Percentiles rank a stretch among this genome's conserved stretches.
phyloP scores from a whole-genome alignment of 2,797 vertebrate species.

The Falco naumanni region DNA sequence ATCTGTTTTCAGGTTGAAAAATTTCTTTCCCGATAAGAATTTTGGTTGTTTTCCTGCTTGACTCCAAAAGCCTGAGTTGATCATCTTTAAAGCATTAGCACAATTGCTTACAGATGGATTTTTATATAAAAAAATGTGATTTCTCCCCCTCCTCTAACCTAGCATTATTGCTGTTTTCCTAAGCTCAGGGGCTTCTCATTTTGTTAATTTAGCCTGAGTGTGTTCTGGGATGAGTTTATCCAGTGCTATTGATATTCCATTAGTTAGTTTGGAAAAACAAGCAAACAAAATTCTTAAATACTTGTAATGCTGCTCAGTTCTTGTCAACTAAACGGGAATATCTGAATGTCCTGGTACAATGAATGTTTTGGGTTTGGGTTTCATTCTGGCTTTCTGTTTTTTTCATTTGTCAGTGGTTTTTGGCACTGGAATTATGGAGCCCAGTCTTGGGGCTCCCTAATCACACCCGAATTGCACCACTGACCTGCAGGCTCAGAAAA shows the following conservation, averaged over 20 bases:
- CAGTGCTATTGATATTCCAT: neutral
- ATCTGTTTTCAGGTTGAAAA: constrained; percentile 17
- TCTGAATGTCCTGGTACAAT: neutral
- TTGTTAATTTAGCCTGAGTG: neutral
- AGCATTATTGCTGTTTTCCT: neutral
- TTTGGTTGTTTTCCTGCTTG: constrained; percentile 21
- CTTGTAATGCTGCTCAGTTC: neutral
- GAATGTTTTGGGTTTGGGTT: neutral
- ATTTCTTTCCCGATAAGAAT: neutral
- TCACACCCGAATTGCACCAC: neutral
- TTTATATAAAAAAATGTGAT: neutral
- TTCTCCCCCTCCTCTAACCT: neutral
- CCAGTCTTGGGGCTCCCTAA: neutral
- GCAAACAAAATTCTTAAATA: neutral
- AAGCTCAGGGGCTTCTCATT: neutral
- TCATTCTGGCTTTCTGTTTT: neutral
- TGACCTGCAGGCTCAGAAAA: neutral
- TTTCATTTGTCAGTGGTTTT: neutral
- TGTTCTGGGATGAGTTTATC: neutral
- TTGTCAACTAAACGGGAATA: neutral
- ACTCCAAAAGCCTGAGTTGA: neutral
- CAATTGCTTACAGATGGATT: constrained; percentile 40
- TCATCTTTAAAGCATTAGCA: constrained; percentile 48
- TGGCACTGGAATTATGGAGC: neutral
- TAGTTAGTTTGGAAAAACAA: neutral